Evolutionary conservation across 1,140 invertebrate species (phyloP).

Genomic region (Eubasilissa regina): DNA sequence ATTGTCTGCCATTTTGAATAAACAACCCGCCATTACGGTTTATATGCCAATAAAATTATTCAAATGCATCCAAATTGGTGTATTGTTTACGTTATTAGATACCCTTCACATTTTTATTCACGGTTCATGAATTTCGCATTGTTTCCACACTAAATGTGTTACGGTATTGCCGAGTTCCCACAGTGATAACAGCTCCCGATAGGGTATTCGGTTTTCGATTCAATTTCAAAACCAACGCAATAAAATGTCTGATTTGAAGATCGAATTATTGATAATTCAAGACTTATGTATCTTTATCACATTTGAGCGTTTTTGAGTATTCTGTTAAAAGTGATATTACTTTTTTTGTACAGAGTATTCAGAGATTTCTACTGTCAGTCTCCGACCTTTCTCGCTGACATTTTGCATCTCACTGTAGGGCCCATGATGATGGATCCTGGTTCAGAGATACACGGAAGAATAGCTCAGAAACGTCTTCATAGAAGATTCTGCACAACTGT

Average conservation of each 20-base stretch:
- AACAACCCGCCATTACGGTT: conserved; percentile 33
- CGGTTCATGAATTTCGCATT: conserved; percentile 31
- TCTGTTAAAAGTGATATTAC: too few relatives aligned
- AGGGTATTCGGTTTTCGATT: neutral
- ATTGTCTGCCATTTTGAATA: conserved; percentile 20
- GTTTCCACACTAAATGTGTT: conserved; percentile 24
- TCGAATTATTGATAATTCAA: conserved; percentile 1
- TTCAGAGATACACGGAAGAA: too few relatives aligned
- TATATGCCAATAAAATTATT: conserved; percentile 42
- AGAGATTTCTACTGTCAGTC: too few relatives aligned
- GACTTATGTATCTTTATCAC: neutral
- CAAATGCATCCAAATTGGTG: conserved; percentile 46
- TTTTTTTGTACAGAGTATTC: too few relatives aligned
- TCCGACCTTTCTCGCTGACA: too few relatives aligned
- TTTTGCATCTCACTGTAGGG: too few relatives aligned
- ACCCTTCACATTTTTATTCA: conserved; percentile 37
- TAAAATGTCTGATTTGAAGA: conserved; percentile 18
- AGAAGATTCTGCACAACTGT: too few relatives aligned
- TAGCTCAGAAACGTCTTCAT: too few relatives aligned
- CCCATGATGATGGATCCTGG: too few relatives aligned
- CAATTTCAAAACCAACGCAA: conserved; percentile 7
- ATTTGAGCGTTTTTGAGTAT: too few relatives aligned
- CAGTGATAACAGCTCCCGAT: neutral
- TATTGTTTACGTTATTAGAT: conserved; percentile 43
- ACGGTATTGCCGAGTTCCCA: conserved; percentile 12